A percentile compares a stretch with the other conserved stretches of the same genome.
Conservation (phyloP, 2,888 invertebrate species). For the Eretmocerus hayati region DNA sequence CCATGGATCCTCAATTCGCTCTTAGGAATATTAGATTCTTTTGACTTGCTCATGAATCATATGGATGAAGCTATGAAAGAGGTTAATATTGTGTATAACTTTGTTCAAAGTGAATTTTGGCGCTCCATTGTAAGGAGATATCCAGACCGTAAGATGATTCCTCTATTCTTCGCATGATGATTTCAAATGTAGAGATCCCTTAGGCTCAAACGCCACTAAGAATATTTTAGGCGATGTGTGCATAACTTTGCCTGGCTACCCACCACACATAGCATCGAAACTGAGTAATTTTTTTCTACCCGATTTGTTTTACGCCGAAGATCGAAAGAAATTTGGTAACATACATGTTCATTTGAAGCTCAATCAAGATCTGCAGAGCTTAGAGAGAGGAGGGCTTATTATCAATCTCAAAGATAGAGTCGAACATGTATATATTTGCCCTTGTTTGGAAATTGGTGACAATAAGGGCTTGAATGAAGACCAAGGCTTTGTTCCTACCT, state of each 20-base stretch:
- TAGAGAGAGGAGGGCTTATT: not conserved
- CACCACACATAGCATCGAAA: not conserved
- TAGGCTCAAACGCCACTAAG: slow-evolving; percentile 18
- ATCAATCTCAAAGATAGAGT: not conserved
- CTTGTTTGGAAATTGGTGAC: slow-evolving; percentile 19
- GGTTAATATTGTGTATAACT: slow-evolving; percentile 11
- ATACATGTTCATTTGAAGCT: not conserved
- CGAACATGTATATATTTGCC: slow-evolving; percentile 15
- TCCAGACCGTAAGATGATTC: slow-evolving; percentile 14
- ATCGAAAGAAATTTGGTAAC: too few species aligned
- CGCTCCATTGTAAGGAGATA: slow-evolving; percentile 2
- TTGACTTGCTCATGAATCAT: slow-evolving; percentile 9
- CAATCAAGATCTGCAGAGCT: not conserved
- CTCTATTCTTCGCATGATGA: slow-evolving; percentile 22
- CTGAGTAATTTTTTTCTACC: not conserved
- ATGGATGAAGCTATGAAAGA: slow-evolving; percentile 5
- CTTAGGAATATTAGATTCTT: slow-evolving; percentile 8
- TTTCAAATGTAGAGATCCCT: slow-evolving; percentile 20
- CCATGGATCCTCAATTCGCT: too few species aligned
- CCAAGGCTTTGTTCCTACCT: slow-evolving; percentile 19
- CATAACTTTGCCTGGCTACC: slow-evolving; percentile 5
- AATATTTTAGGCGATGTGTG: slow-evolving; percentile 21
- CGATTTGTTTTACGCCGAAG: not conserved
- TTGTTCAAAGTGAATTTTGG: slow-evolving; percentile 17
- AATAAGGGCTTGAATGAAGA: slow-evolving; percentile 14